Base-by-base conservation (phyloP, 2,888 invertebrate genomes). In the Drosophila paucipuncta region DNA sequence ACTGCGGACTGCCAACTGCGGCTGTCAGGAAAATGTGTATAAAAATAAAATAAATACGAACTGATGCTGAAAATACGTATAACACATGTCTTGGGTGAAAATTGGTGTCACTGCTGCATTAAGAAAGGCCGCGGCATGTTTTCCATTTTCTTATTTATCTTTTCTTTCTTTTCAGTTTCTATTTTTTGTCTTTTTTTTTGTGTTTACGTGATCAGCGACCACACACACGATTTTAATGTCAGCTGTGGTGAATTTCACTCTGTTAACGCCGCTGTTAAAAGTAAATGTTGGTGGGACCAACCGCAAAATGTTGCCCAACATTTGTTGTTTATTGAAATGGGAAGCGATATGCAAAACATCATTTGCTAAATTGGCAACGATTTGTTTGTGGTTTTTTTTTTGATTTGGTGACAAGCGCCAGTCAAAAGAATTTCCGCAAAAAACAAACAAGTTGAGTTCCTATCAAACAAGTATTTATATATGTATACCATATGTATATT, bases 61-160 rank as follows among this genome's bases (percentile, higher is more conserved):
- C 39, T 58, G 68, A 57, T 53, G 50, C 60, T 66, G 62, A 64
- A 67, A 71, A 77, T 68, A 58, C 41, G 41, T 62, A 60, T 68
- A 80, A 74, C 71, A 70, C 66, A 73, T 73, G 68, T 73, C 73
- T 82, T 68, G 61, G 72, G 37, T 69, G 66, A 69, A 84, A 85
- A 89, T 89, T 89, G 76, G 89, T 85, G 86, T 88, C 89, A 90
- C 80, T 76, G 72, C 83, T 82, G 80, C 83, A 83, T 74, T 73
- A 81, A 73, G 78, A 80, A 78, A 79, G 79, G 82, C 79, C 81
- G 69, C 74, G 66, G 64, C 83, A 66, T 83, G 66, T 77, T 81
- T 78, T 72, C 39, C 28, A 62, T 61, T 60, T 49, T 47, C 31
- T 64, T 63, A 13, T 49, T 41, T 31, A 18, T 33, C 18, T 47